Evolutionary conservation across 2,888 invertebrate species (phyloP).

Genomic region (Troglohyphantes excavatus): DNA sequence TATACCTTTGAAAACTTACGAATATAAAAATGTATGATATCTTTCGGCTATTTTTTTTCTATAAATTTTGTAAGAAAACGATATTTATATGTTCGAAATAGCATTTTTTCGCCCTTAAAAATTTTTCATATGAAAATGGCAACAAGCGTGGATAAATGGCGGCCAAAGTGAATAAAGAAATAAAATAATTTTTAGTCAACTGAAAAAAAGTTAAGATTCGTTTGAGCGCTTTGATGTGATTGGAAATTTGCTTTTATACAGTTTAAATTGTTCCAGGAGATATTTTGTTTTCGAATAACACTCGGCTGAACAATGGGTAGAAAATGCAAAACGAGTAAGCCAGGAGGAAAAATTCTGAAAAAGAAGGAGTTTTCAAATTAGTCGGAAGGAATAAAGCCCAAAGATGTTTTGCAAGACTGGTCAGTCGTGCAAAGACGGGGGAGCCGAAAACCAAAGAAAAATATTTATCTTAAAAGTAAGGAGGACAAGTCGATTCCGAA

Average conservation of each 20-base stretch:
- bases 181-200: not conserved
- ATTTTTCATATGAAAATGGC: not conserved
- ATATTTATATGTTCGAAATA: not conserved
- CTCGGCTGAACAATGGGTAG: not conserved
- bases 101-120: not conserved
- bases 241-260: not conserved
- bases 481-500: constrained; percentile 4
- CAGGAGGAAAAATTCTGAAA: not conserved
- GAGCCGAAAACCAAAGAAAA: constrained; percentile 18
- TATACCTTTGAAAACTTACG: not conserved
- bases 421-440: constrained; percentile 20
- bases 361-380: constrained; percentile 8
- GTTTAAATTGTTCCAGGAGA: constrained; percentile 1
- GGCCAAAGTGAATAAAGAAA: not conserved
- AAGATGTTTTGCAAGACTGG: constrained; percentile 18
- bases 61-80: too few relatives aligned
- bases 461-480: constrained; percentile 20
- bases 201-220: not conserved
- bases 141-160: not conserved
- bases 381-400: not conserved
- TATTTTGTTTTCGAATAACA: constrained; percentile 1
- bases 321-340: not conserved
- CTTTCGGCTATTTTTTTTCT: not conserved
- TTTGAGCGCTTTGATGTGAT: not conserved
- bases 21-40: not conserved